Evolutionary conservation across 2,888 invertebrate genomes (phyloP).

Genomic region (Cephus runcator): DNA sequence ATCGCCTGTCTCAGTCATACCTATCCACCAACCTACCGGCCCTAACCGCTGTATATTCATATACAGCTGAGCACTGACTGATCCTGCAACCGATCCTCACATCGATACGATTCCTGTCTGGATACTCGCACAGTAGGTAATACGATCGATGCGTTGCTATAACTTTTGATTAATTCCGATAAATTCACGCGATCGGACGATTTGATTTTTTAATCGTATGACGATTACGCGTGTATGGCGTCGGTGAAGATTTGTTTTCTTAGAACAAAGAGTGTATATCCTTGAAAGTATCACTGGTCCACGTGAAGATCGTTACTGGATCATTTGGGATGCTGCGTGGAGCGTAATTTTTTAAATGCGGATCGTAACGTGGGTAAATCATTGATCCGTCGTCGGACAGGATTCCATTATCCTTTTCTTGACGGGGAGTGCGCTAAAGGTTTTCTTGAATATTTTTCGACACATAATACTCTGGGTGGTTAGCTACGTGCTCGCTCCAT

Average conservation of each 20-base stretch:
- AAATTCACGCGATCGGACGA: not conserved
- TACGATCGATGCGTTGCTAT: not conserved
- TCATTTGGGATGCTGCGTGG: not conserved
- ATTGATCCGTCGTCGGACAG: not conserved
- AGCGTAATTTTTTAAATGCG: not conserved
- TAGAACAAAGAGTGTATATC: not conserved
- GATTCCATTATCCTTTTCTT: not conserved
- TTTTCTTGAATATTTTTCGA: conserved; percentile 39
- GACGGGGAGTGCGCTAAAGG: not conserved
- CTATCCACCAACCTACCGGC: conserved; percentile 20
- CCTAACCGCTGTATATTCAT: conserved; percentile 17
- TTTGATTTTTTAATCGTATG: not conserved
- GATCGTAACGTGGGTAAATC: not conserved
- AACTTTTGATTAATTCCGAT: not conserved
- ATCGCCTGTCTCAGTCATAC: conserved; percentile 40
- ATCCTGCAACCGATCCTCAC: conserved; percentile 61
- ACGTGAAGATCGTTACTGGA: not conserved
- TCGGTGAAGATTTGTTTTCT: not conserved
- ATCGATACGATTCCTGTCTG: conserved; percentile 42
- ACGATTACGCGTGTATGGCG: not conserved
- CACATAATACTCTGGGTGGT: conserved; percentile 61
- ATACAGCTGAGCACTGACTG: conserved; percentile 18
- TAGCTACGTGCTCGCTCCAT: conserved; percentile 59
- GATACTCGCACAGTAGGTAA: not conserved
- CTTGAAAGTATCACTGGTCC: not conserved